Evolutionary conservation across 1,140 invertebrate species (phyloP).

Genomic region (Nasonia vitripennis): DNA sequence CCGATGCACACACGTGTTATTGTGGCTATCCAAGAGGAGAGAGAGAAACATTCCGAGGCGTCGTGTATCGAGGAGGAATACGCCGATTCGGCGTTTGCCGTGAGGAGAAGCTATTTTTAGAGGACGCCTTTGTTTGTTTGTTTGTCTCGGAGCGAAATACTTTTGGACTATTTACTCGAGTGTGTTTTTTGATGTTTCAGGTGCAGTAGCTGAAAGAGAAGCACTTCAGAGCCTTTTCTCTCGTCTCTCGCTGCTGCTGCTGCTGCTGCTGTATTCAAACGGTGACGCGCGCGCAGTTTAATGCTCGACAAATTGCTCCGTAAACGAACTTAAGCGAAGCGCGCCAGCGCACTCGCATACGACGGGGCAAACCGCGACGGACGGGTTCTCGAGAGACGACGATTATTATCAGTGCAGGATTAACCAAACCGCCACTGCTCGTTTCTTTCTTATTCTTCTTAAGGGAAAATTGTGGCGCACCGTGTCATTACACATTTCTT

Average conservation of each 20-base stretch:
- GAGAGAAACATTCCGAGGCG: no score
- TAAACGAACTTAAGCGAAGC: not conserved
- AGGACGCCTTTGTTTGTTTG: not conserved
- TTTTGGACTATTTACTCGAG: no score
- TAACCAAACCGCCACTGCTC: not conserved
- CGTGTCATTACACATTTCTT: not conserved
- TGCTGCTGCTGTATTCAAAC: not conserved
- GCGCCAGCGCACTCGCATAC: not conserved
- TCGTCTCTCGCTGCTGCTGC: not conserved
- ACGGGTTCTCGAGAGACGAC: not conserved
- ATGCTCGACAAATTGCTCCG: slow-evolving; percentile 5
- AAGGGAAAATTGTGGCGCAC: no score
- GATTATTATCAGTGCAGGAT: not conserved
- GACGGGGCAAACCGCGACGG: not conserved
- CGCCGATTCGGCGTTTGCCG: no score
- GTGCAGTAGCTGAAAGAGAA: no score
- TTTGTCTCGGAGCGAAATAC: not conserved
- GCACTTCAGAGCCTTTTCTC: not conserved
- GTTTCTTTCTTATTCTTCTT: not conserved
- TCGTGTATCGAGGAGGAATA: no score
- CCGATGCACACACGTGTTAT: not conserved
- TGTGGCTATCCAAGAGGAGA: not conserved
- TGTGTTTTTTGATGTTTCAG: no score
- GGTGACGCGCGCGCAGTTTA: not conserved
- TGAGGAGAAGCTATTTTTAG: not conserved